Base-by-base conservation (phyloP, 2,797 vertebrate genomes). In the Poecilia picta region DNA sequence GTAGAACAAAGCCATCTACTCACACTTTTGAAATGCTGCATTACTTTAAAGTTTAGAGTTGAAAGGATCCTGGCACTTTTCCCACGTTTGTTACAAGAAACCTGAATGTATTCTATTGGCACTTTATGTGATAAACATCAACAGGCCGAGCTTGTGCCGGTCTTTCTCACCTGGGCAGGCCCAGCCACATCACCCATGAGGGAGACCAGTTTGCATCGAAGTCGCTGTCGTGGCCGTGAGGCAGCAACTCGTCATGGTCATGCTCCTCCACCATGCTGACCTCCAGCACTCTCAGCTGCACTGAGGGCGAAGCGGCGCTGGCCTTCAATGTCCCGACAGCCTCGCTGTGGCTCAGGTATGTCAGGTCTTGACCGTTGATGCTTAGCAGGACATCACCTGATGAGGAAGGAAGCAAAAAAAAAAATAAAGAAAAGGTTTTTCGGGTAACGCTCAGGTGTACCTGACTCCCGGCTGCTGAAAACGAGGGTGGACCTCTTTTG, bases 111-210 rank as follows among this genome's bases (percentile, higher is more conserved):
- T 68, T 41, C 39, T 68, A 13, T 41, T 68, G 39, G 36, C 20
- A 68, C 13, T 68, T 23, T 41, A 66, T 39, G 36, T 39, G 64
- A 10, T 5, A 12, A 20, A 23, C 8, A 41, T n/a, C 28, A 8
- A 36, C 15, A 36, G 43, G 4, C 55, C 76, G 59, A 64, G 31
- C 36, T 73, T 8, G 0, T 20, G 20, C 33, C 18, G 15, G 72
- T 25, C 36, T 55, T 41, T 39, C 89, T 91, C 76, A 99, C 98
- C 98, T 99, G 81, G 98, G 98, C 76, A 99, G 96, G 46, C 98
- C 98, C 41, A 99, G 95, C 98, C 98, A 99, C 97, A 99, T 98
- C 88, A 99, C 94, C 98, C 98, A 99, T 0, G 98, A 99, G 0
- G 98, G 98, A 2, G 98, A 99, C 98, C 98, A 99, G 90, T 96